These are phyloP conservation scores for Stegostoma tigrinum DNA, from an alignment of 2,113 vertebrate species.

Conservation along the genomic window DNA sequence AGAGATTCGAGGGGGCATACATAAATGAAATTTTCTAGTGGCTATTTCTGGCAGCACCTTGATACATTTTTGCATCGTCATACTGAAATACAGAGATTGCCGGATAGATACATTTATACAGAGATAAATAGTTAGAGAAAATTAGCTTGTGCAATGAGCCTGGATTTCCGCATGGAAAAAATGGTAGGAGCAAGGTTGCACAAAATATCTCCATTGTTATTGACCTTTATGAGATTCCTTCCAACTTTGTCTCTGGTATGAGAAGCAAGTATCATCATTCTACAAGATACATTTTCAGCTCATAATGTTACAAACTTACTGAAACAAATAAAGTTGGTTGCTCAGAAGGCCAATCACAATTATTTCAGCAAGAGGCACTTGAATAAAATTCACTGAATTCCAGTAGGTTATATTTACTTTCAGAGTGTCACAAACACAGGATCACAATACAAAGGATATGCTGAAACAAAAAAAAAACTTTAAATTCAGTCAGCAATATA, in stretches of 20 bases:
- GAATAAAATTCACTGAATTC: neutral
- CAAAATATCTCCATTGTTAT: neutral
- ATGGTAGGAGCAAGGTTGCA: neutral
- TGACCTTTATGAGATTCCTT: neutral
- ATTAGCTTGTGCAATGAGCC: neutral
- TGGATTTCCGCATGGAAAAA: neutral
- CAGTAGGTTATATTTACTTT: too few species aligned
- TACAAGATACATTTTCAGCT: neutral
- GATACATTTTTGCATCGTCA: too few species aligned
- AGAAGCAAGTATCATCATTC: neutral
- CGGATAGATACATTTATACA: neutral
- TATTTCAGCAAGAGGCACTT: neutral
- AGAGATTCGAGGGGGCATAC: too few species aligned
- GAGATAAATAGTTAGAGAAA: neutral
- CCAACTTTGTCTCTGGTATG: neutral
- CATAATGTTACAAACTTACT: neutral
- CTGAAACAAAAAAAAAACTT: too few species aligned
- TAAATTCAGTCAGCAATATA: too few species aligned
- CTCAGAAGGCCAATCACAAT: neutral
- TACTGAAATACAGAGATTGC: neutral
- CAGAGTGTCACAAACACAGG: too few species aligned
- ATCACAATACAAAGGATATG: too few species aligned
- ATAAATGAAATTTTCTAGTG: too few species aligned
- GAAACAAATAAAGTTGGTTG: neutral
- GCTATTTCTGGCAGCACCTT: too few species aligned